Conservation (phyloP, 2,113 vertebrate species). For the Motacilla tschutschensis region DNA sequence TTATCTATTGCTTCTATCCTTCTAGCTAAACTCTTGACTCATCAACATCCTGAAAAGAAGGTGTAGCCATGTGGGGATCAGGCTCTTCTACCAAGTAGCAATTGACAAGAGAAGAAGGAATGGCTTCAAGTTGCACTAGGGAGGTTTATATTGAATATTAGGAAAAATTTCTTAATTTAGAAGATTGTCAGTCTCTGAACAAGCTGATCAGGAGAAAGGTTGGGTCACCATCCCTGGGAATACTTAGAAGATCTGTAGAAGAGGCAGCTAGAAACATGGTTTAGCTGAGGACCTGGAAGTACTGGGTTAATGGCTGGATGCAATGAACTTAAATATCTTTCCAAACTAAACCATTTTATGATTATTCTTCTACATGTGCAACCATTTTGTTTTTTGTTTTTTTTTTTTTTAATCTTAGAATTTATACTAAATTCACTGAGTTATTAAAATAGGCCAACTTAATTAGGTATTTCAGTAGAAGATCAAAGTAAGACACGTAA, state of each 20-base stretch:
- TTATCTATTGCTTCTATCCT: background rate
- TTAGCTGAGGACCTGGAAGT: background rate
- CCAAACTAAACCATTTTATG: background rate
- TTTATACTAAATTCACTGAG: background rate
- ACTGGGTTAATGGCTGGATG: background rate
- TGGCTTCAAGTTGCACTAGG: background rate
- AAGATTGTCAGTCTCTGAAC: background rate
- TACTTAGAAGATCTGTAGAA: background rate
- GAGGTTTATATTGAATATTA: background rate
- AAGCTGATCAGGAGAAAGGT: background rate
- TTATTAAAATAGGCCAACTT: background rate
- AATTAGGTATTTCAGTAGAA: background rate
- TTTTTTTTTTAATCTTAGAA: background rate
- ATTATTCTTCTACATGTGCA: background rate
- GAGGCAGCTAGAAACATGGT: background rate
- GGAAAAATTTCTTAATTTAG: too few relatives aligned
- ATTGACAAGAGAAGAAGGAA: background rate
- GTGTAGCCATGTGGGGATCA: fast-evolving
- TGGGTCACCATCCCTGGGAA: background rate
- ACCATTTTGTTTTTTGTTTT: background rate
- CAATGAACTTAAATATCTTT: background rate
- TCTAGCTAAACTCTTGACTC: background rate
- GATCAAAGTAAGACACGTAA: fast-evolving
- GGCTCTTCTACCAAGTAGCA: background rate
- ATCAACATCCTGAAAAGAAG: background rate